Evolutionary conservation across 2,888 invertebrate species (phyloP), one percentile per base, ranked within the genome.

Genomic region (Dicycla oo): DNA sequence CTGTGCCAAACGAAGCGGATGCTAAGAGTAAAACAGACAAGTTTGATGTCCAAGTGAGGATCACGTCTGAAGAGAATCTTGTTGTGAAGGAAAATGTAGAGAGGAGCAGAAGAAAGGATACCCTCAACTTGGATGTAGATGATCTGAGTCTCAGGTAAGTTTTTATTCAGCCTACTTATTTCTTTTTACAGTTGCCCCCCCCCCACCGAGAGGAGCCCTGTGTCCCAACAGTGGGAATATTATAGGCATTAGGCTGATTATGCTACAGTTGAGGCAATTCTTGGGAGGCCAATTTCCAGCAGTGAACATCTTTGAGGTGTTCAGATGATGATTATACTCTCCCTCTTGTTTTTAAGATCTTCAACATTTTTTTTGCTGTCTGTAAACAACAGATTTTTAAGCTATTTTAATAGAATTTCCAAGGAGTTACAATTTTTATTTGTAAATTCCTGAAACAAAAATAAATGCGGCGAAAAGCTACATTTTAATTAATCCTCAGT

Each of bases 81-180:
- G 89, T 94, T 72, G 94, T 96, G 53, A 95, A 95, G 66, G 94
- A 96, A 51, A 91, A 88, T 81, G 83, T 88, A 20, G 94, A 94
- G 60, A 86, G 91, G 68, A 88, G 75, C 45, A 88, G 92, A 68
- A 90, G 92, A 78, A 94, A 94, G 83, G 95, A 96, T 64, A 94
- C 95, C 0, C 89, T 96, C n/a, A 96, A 95, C 80, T 91, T 96
- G 74, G 97, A 97, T 89, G 93, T 95, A 5, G 97, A 97, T 88
- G 96, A 96, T 78, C 84, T 96, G 30, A 97, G 97, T 83, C 88
- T 96, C 18, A 95, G 96, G 93, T 95, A 78, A 89, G 89, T 2
- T 26, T 0, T 65, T 10, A 13, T 26, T 34, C 18, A 18, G 8
- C 8, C 15, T 56, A 38, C 8, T 38, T 38, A 38, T 56, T 30